Conservation (phyloP, 2,797 vertebrate genomes). For the Anas flavirostris region DNA sequence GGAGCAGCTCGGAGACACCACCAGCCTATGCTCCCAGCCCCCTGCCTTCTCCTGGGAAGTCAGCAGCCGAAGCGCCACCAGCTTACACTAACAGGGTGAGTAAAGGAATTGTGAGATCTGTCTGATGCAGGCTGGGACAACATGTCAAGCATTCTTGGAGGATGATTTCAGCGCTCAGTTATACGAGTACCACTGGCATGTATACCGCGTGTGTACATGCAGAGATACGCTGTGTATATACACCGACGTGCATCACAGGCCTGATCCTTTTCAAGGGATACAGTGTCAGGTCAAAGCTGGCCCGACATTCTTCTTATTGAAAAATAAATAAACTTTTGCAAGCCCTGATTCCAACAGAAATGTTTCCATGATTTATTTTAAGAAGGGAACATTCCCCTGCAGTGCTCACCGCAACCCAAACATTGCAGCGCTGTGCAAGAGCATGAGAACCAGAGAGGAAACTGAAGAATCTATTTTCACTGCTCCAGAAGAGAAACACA, state of each 20-base stretch:
- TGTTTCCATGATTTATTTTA: constrained; percentile 70
- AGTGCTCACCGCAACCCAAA: constrained; percentile 65
- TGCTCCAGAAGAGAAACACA: constrained; percentile 26
- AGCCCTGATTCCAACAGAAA: constrained; percentile 55
- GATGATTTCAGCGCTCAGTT: constrained; percentile 7
- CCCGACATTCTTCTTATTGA: constrained; percentile 6
- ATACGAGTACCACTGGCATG: background rate
- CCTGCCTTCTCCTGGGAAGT: rapidly evolving
- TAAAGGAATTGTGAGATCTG: background rate
- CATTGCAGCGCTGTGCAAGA: constrained; percentile 41
- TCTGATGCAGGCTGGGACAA: background rate
- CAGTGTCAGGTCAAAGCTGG: constrained; percentile 17
- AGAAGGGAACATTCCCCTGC: constrained; percentile 69
- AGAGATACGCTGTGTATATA: background rate
- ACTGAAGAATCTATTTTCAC: constrained; percentile 47
- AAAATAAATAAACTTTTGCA: constrained; percentile 7
- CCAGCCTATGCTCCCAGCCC: rapidly evolving
- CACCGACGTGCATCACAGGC: background rate
- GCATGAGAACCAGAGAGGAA: constrained; percentile 55
- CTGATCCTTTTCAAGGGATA: background rate
- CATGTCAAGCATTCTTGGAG: background rate
- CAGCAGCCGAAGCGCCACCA: background rate
- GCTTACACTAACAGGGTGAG: background rate
- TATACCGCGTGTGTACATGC: background rate
- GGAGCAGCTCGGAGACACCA: background rate